These are phyloP conservation scores for Littorina saxatilis DNA, from an alignment of 1,140 invertebrate genomes.

Conservation along the genomic window DNA sequence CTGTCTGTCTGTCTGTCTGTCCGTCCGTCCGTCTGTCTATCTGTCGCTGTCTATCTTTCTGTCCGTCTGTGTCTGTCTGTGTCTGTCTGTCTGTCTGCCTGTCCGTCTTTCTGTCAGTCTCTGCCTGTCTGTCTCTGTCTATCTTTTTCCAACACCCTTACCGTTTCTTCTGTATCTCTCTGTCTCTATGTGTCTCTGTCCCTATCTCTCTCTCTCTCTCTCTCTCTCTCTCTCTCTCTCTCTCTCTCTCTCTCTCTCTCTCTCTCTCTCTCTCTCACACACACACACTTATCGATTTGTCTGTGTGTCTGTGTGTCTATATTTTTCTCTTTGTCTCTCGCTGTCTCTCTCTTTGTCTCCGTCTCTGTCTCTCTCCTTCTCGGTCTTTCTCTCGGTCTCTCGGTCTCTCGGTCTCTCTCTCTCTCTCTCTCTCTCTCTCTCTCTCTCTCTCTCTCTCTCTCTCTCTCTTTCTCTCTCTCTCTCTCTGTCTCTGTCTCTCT, in stretches of 20 bases:
- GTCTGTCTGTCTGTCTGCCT: too few species aligned
- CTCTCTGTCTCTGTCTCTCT: neutral
- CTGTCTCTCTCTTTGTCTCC: neutral
- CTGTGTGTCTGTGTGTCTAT: neutral
- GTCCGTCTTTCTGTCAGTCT: neutral
- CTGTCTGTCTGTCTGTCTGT: conserved; percentile 3
- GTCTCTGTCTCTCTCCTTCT: conserved; percentile 10
- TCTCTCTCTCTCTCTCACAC: neutral
- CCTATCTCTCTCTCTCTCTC: too few species aligned
- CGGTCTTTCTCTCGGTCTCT: neutral
- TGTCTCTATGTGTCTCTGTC: too few species aligned
- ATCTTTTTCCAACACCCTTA: too few species aligned
- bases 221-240: too few species aligned
- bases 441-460: conserved; percentile 18
- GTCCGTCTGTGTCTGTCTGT: neutral
- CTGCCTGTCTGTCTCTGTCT: neutral
- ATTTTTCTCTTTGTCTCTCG: neutral
- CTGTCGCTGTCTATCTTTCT: neutral
- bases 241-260: neutral
- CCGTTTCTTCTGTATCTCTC: too few species aligned
- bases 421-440: conserved; percentile 1
- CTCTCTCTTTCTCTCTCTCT: conserved; percentile 13
- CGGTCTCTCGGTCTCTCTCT: too few species aligned
- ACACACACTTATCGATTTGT: neutral
- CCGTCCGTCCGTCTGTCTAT: neutral